A percentile compares a stretch with the other conserved stretches of the same genome.
These are phyloP conservation scores for Hemicrepidius hirtus DNA, from an alignment of 2,888 invertebrate genomes.

Conservation along the genomic window DNA sequence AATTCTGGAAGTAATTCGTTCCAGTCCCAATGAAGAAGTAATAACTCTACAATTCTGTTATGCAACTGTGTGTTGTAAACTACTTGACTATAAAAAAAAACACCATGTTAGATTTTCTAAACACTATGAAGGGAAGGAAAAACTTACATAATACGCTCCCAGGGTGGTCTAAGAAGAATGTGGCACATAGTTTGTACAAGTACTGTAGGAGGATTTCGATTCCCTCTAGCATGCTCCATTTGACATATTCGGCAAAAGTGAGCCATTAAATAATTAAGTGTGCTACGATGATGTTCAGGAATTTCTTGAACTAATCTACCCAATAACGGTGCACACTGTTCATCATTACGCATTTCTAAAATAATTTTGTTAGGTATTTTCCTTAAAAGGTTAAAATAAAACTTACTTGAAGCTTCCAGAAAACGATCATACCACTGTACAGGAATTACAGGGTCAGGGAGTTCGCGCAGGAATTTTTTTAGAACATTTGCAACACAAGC, in stretches of 20 bases:
- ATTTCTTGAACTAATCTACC: constrained; percentile 76
- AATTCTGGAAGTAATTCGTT: constrained; percentile 80
- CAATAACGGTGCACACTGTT: constrained; percentile 75
- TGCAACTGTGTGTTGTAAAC: constrained; percentile 84
- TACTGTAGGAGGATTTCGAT: constrained; percentile 79
- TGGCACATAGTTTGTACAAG: constrained; percentile 84
- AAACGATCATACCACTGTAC: constrained; percentile 83
- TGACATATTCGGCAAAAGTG: constrained; percentile 84
- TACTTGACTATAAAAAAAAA: constrained; percentile 77
- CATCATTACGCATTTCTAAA: constrained; percentile 73
- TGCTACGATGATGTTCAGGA: constrained; percentile 79
- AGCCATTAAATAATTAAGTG: constrained; percentile 79
- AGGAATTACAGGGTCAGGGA: constrained; percentile 85
- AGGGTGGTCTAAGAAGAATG: constrained; percentile 83
- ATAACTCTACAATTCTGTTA: constrained; percentile 81
- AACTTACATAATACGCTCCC: constrained; percentile 84
- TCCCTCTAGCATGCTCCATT: constrained; percentile 79
- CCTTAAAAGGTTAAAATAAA: neutral
- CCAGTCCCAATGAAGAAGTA: constrained; percentile 81
- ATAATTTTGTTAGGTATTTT: neutral
- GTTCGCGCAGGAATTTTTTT: constrained; percentile 82
- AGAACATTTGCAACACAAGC: constrained; percentile 77
- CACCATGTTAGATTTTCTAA: constrained; percentile 33
- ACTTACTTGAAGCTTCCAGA: constrained; percentile 74
- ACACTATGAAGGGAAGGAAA: constrained; percentile 6